Percentiles rank a stretch among this genome's conserved stretches.
Evolutionary conservation across 2,797 vertebrate species (phyloP).

Genomic region (Esox lucius): DNA sequence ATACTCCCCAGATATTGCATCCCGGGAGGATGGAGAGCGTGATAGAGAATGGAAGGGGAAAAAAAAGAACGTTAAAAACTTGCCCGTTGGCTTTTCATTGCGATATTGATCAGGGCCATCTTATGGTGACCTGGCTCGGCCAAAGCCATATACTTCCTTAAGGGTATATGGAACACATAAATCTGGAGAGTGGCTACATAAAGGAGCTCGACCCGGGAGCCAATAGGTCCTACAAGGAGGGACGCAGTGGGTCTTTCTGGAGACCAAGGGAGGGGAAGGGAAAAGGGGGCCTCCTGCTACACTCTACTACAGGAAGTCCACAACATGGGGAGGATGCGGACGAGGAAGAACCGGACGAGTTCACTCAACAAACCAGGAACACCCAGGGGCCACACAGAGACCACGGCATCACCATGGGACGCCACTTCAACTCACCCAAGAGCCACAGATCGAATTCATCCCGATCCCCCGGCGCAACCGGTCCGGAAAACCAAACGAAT

Average conservation of each 20-base stretch:
- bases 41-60: too few species aligned
- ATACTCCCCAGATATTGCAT: constrained; percentile 92
- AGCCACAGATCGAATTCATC: neutral
- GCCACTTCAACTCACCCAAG: too few species aligned
- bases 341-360: neutral
- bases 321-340: constrained; percentile 40
- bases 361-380: too few species aligned
- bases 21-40: constrained; percentile 75
- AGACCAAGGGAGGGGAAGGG: constrained; percentile 39
- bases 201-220: constrained; percentile 21
- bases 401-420: too few species aligned
- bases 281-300: constrained; percentile 46
- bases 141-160: constrained; percentile 85
- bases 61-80: constrained; percentile 82
- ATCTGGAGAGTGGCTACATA: constrained; percentile 73
- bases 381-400: too few species aligned
- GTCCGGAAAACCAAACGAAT: neutral
- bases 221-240: neutral
- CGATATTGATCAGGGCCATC: constrained; percentile 89
- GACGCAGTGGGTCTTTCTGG: constrained; percentile 67
- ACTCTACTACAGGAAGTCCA: constrained; percentile 58
- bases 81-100: constrained; percentile 91
- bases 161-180: constrained; percentile 87
- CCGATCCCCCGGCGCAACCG: neutral
- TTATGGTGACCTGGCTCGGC: constrained; percentile 88